These are phyloP conservation scores for Saturnia pavonia DNA, from an alignment of 2,888 invertebrate genomes.

Conservation along the genomic window DNA sequence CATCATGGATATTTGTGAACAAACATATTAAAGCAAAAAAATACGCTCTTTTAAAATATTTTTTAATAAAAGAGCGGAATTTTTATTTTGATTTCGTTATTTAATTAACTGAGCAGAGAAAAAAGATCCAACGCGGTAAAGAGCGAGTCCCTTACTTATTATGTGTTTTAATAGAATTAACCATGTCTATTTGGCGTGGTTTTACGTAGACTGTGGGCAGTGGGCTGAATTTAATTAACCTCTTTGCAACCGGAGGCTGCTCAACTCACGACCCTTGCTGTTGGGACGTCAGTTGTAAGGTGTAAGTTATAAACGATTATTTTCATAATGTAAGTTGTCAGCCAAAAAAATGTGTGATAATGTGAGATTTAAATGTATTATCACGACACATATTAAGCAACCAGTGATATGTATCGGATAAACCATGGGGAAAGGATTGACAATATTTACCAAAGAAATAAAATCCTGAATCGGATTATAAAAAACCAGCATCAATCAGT, in stretches of 20 bases:
- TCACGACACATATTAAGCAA: too few relatives aligned
- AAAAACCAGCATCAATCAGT: too few relatives aligned
- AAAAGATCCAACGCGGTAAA: not conserved
- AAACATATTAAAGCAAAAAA: not conserved
- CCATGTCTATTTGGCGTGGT: constrained; percentile 56
- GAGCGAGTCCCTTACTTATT: constrained; percentile 16
- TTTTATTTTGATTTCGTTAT: constrained; percentile 1
- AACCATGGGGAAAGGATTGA: too few relatives aligned
- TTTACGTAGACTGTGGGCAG: constrained; percentile 56
- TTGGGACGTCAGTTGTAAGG: constrained; percentile 43
- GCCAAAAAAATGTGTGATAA: too few relatives aligned
- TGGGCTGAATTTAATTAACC: constrained; percentile 74
- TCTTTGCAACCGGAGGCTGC: constrained; percentile 54
- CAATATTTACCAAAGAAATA: too few relatives aligned
- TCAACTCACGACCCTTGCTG: constrained; percentile 51
- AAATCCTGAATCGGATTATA: too few relatives aligned
- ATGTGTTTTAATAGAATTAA: constrained; percentile 52
- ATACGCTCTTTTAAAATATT: not conserved
- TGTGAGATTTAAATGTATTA: too few relatives aligned
- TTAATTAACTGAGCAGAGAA: not conserved
- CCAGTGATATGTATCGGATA: too few relatives aligned
- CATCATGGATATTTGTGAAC: too few relatives aligned
- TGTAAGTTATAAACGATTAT: constrained; percentile 25
- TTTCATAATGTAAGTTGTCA: not conserved
- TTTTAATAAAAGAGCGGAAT: not conserved